Percentiles rank a stretch among this genome's conserved stretches.
These are phyloP conservation scores for Lanius collurio DNA, from an alignment of 2,113 vertebrate species.

Conservation along the genomic window DNA sequence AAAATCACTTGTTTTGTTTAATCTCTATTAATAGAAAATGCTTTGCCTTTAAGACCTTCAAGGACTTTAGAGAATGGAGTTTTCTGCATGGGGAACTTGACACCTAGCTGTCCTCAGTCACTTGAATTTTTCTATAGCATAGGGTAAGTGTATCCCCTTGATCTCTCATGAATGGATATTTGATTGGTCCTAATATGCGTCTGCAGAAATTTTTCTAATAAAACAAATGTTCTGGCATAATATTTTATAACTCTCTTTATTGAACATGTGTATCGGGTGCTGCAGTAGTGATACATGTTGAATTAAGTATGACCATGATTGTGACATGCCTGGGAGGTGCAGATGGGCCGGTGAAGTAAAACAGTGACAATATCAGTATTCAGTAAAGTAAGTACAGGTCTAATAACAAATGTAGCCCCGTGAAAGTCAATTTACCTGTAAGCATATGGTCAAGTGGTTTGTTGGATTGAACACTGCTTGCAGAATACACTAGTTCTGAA, in stretches of 20 bases:
- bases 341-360: background rate
- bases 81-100: background rate
- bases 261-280: background rate
- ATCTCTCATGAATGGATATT: background rate
- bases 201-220: background rate
- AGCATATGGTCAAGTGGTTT: background rate
- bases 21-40: background rate
- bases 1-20: background rate
- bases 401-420: background rate
- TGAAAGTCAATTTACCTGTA: background rate
- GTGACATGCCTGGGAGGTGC: background rate
- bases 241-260: background rate
- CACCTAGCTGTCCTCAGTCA: background rate
- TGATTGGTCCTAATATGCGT: background rate
- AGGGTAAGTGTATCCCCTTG: background rate
- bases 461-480: background rate
- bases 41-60: background rate
- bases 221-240: background rate
- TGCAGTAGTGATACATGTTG: background rate
- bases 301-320: background rate
- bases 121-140: background rate
- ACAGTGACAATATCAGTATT: background rate
- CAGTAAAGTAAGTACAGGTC: background rate
- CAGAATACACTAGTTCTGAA: background rate
- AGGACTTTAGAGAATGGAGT: background rate